Conservation (phyloP, 2,888 invertebrate species). For the Nymphalis urticae region DNA sequence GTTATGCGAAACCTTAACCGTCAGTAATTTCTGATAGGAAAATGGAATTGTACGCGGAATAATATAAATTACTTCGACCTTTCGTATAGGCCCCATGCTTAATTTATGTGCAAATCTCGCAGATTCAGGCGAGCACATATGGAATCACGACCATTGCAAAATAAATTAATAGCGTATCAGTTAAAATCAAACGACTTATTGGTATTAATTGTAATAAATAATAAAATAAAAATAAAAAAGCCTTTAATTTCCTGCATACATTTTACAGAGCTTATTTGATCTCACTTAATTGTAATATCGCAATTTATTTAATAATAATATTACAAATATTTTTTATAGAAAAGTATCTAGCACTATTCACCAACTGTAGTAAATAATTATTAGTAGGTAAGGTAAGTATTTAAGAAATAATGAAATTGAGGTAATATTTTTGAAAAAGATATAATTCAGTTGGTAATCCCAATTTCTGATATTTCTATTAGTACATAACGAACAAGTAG, state of each 20-base stretch:
- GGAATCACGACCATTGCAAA: constrained; percentile 15
- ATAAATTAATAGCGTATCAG: constrained; percentile 10
- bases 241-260: too few relatives aligned
- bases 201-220: too few relatives aligned
- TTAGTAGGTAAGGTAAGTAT: too few relatives aligned
- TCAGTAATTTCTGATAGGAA: constrained; percentile 77
- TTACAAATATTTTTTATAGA: too few relatives aligned
- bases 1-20: constrained; percentile 72
- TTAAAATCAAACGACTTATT: not conserved
- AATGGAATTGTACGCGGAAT: constrained; percentile 79
- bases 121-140: constrained; percentile 35
- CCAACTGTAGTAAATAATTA: not conserved
- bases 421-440: not conserved
- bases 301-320: too few relatives aligned
- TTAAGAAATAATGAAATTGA: too few relatives aligned
- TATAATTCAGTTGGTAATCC: not conserved
- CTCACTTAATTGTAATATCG: too few relatives aligned
- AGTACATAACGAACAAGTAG: constrained; percentile 22
- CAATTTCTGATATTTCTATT: constrained; percentile 21
- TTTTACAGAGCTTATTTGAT: too few relatives aligned
- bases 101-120: constrained; percentile 52
- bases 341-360: not conserved
- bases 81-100: constrained; percentile 67
- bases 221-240: too few relatives aligned
- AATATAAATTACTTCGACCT: constrained; percentile 72